Conservation (phyloP, 2,888 invertebrate species). For the Eilema depressum region DNA sequence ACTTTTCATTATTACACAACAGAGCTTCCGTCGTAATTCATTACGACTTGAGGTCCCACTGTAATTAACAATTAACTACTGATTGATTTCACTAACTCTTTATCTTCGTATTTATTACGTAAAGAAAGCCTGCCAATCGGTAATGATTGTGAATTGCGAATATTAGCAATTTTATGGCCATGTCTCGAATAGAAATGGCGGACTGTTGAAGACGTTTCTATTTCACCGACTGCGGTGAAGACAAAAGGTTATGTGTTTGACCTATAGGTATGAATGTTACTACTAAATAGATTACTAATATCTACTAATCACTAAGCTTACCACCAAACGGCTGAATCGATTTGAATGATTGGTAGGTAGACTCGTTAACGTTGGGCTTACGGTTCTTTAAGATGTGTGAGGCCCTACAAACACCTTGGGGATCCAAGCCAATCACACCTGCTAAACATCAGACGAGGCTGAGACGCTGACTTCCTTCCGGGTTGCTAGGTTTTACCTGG, state of each 20-base stretch:
- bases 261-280: too few species aligned
- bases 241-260: not conserved
- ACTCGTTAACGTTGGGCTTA: too few species aligned
- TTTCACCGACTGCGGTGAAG: not conserved
- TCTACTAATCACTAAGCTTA: too few species aligned
- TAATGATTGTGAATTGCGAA: not conserved
- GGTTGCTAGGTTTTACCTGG: too few species aligned
- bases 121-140: constrained; percentile 19
- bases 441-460: too few species aligned
- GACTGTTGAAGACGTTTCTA: not conserved
- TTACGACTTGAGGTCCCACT: constrained; percentile 2
- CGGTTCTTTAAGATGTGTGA: too few species aligned
- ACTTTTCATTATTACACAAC: constrained; percentile 6
- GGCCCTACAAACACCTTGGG: too few species aligned
- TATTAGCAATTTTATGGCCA: constrained; percentile 6
- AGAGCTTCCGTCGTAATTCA: constrained; percentile 1
- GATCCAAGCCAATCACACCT: too few species aligned
- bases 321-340: too few species aligned
- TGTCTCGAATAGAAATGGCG: not conserved
- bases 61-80: constrained; percentile 13
- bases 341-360: too few species aligned
- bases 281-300: too few species aligned
- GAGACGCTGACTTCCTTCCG: too few species aligned
- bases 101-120: constrained; percentile 39
- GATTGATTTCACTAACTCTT: constrained; percentile 28